phyloP scores from a whole-genome alignment of 2,113 vertebrate genomes.

The Marmota flaviventris region DNA sequence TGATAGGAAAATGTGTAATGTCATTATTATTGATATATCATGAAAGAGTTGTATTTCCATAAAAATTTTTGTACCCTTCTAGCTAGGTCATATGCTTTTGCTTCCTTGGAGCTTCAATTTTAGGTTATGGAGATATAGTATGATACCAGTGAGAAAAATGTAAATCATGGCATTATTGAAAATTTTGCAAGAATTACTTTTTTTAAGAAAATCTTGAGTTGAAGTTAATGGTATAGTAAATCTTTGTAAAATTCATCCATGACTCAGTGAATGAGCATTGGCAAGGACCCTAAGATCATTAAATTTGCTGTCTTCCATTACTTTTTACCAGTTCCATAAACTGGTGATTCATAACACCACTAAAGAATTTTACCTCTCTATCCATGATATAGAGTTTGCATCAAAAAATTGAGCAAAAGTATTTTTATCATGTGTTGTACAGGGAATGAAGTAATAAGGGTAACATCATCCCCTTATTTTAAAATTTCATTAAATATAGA shows the following conservation, averaged over 20 bases:
- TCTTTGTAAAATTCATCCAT: not conserved
- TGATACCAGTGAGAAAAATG: not conserved
- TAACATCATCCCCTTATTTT: not conserved
- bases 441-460: not conserved
- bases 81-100: not conserved
- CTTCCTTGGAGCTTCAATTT: not conserved
- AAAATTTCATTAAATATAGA: not conserved
- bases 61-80: not conserved
- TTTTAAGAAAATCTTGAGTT: not conserved
- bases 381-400: not conserved
- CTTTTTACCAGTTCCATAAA: conserved; percentile 23
- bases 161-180: conserved; percentile 7
- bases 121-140: not conserved
- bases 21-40: not conserved
- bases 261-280: not conserved
- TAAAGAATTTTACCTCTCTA: not conserved
- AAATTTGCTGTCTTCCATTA: not conserved
- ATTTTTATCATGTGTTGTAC: not conserved
- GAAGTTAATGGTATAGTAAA: not conserved
- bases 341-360: not conserved
- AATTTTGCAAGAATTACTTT: not conserved
- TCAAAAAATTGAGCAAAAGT: not conserved
- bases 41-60: not conserved
- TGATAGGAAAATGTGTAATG: not conserved
- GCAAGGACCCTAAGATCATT: not conserved